phyloP scores from a whole-genome alignment of 1,140 invertebrate species.

The Drosophila pachea region DNA sequence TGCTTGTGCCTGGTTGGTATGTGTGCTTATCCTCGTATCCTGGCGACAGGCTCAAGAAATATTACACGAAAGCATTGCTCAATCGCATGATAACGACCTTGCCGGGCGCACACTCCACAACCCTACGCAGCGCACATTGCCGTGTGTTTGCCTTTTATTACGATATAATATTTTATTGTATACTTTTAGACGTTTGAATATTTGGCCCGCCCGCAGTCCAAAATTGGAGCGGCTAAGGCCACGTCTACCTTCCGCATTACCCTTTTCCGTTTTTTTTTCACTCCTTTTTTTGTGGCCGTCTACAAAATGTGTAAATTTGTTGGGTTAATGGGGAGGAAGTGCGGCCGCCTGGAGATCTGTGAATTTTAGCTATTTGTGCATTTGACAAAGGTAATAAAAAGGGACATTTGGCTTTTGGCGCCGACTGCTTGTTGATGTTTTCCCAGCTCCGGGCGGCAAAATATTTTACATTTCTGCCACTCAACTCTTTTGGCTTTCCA shows the following conservation, averaged over 20 bases:
- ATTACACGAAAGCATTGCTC: slow-evolving; percentile 64
- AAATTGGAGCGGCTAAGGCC: slow-evolving; percentile 45
- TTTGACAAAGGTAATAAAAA: slow-evolving; percentile 76
- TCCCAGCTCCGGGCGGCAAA: slow-evolving; percentile 29
- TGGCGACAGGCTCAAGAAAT: slow-evolving; percentile 39
- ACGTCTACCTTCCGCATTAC: slow-evolving; percentile 38
- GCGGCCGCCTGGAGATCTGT: slow-evolving; percentile 34
- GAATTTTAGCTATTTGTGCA: slow-evolving; percentile 73
- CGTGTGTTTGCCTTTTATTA: slow-evolving; percentile 66
- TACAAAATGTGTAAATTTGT: slow-evolving; percentile 71
- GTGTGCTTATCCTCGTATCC: slow-evolving; percentile 24
- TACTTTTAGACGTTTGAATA: slow-evolving; percentile 69
- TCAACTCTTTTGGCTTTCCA: slow-evolving; percentile 16
- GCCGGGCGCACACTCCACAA: slow-evolving; percentile 2
- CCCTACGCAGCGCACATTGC: slow-evolving; percentile 33
- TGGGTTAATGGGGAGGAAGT: slow-evolving; percentile 36
- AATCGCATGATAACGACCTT: slow-evolving; percentile 54
- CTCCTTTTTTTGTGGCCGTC: slow-evolving; percentile 32
- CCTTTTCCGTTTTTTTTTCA: slow-evolving; percentile 41
- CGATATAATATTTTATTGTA: slow-evolving; percentile 76
- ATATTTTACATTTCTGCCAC: slow-evolving; percentile 28
- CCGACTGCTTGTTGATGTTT: slow-evolving; percentile 60
- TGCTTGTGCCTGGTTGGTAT: not conserved
- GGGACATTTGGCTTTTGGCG: slow-evolving; percentile 67
- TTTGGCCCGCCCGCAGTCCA: slow-evolving; percentile 27